Percentiles rank a stretch among this genome's conserved stretches.
Conservation (phyloP, 2,113 vertebrate species). For the human (Homo sapiens) region DNA sequence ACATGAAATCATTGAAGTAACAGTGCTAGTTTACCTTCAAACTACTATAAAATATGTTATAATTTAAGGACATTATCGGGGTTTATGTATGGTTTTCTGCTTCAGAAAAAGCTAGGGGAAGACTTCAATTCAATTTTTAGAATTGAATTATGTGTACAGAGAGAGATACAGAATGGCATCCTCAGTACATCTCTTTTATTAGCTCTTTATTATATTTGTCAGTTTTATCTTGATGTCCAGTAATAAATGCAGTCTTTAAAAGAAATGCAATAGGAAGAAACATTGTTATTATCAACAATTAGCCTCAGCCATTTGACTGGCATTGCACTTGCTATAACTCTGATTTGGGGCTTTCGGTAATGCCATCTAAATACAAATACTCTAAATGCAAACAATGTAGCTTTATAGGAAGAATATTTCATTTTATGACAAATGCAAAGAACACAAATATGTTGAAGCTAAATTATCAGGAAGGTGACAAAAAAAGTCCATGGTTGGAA, state of each 20-base stretch:
- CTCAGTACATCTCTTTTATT: slow-evolving; percentile 45
- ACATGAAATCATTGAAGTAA: slow-evolving; percentile 42
- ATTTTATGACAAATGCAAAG: background rate
- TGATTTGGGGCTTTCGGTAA: background rate
- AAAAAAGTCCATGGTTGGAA: background rate
- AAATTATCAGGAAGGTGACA: background rate
- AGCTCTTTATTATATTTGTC: slow-evolving; percentile 55
- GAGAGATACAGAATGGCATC: slow-evolving; percentile 13
- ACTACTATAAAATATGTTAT: background rate
- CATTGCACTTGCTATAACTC: background rate
- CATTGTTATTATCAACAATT: slow-evolving; percentile 21
- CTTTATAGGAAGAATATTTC: background rate
- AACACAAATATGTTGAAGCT: background rate
- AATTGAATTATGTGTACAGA: slow-evolving; percentile 57
- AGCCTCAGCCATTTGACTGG: background rate
- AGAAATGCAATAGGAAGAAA: slow-evolving; percentile 48
- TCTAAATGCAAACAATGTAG: background rate
- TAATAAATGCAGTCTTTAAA: slow-evolving; percentile 61
- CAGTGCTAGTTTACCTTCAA: slow-evolving; percentile 38
- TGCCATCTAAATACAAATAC: background rate
- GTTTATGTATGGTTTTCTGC: slow-evolving; percentile 8
- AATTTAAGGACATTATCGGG: background rate
- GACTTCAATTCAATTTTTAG: slow-evolving; percentile 62
- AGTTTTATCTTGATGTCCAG: slow-evolving; percentile 53
- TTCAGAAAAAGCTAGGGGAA: slow-evolving; percentile 8